Base-by-base conservation (phyloP, 2,797 vertebrate genomes). In the Semotilus atromaculatus region DNA sequence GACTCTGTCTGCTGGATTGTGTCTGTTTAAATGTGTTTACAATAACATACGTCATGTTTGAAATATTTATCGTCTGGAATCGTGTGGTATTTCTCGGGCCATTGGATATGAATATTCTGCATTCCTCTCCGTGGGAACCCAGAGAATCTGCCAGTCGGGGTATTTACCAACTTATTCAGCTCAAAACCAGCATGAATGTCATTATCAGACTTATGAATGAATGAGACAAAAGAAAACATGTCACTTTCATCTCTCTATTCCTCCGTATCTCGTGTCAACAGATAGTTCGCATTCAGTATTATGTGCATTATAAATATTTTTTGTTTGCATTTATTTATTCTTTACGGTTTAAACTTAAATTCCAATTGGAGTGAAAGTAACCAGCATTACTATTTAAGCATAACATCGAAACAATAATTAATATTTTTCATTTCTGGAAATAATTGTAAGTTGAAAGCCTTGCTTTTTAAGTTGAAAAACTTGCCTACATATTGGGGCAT, bases 71-170 rank as follows among this genome's bases (percentile, higher is more conserved):
- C 0, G 40, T 45, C 14, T 71, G 10, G 21, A n/a, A 70, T 23
- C 38, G 16, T 26, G 36, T 36, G 80, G 66, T 18, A 18, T 13
- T 9, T 26, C 58, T 81, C 66, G 82, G 85, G 74, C 86, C 86
- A 36, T 76, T 31, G 83, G 74, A 10, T n/a, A 11, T 8, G 40
- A 80, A 68, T 80, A 67, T 80, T 23, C 62, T 8, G 29, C 62
- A 67, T 80, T 67, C 43, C n/a, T 36, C 21, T 34, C 26, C 2
- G 43, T 73, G 71, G 43, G 71, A 73, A 51, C 11, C 1, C 2
- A 14, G 43, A 0, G 18, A 6, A 36, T 29, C 7, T 11, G 40
- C 1, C 18, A 29, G 43, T 64, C 1, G 1, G 11, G 68, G 16
- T 43, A 71, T 45, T 45, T 8, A 66, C 38, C 6, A 1, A 2